These are phyloP conservation scores for Ennomos erosarius DNA, from an alignment of 2,888 invertebrate species.

Conservation along the genomic window DNA sequence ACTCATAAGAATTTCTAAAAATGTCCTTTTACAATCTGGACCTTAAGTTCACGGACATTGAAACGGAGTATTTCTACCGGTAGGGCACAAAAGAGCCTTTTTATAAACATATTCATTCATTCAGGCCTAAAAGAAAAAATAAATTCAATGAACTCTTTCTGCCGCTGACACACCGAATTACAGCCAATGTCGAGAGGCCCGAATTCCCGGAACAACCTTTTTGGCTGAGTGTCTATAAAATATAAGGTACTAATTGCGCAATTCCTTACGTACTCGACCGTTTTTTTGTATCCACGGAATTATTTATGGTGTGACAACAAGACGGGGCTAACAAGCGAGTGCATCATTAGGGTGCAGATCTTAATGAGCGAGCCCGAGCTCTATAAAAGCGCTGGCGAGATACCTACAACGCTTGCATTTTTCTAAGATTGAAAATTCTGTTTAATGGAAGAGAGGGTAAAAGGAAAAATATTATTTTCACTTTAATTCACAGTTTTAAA, in stretches of 20 bases:
- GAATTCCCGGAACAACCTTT: slow-evolving; percentile 27
- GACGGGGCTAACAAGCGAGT: slow-evolving; percentile 65
- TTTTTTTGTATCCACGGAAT: slow-evolving; percentile 46
- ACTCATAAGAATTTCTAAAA: too few species aligned
- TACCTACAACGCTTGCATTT: slow-evolving; percentile 36
- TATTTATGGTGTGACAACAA: slow-evolving; percentile 57
- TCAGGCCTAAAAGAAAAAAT: slow-evolving; percentile 14
- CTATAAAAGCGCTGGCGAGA: slow-evolving; percentile 40
- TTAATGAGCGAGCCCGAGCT: slow-evolving; percentile 60
- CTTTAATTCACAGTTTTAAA: slow-evolving; percentile 3
- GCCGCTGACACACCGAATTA: slow-evolving; percentile 26
- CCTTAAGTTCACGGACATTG: too few species aligned
- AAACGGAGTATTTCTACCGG: too few species aligned
- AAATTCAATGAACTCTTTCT: slow-evolving; percentile 25
- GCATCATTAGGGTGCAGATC: slow-evolving; percentile 66
- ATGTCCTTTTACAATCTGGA: too few species aligned
- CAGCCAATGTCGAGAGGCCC: slow-evolving; percentile 13
- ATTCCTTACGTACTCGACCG: slow-evolving; percentile 44
- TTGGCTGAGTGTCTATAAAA: slow-evolving; percentile 23
- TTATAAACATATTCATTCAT: slow-evolving; percentile 8
- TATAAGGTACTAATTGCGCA: slow-evolving; percentile 38
- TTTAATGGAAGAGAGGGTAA: slow-evolving; percentile 13
- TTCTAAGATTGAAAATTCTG: slow-evolving; percentile 31
- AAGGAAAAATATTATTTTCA: slow-evolving; percentile 14
- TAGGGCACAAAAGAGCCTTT: too few species aligned